These are phyloP conservation scores for Aphelenchoides besseyi DNA, from an alignment of 1,140 invertebrate genomes.

Conservation along the genomic window DNA sequence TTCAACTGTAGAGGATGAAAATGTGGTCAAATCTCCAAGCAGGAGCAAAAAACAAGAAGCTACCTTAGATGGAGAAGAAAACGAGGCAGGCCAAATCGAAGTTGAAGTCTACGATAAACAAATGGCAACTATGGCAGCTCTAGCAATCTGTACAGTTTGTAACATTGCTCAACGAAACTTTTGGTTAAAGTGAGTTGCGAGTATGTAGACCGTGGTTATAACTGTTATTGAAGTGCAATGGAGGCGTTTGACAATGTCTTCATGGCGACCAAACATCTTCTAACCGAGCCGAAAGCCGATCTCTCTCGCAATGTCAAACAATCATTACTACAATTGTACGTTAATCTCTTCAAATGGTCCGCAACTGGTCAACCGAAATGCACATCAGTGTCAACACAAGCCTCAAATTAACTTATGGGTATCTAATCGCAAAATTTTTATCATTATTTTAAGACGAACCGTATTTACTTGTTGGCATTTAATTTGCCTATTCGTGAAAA, in stretches of 20 bases:
- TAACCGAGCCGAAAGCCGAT: background rate
- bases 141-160: conserved; percentile 14
- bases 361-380: conserved; percentile 3
- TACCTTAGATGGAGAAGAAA: no score
- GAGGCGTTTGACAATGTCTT: conserved; percentile 13
- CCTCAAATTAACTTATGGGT: no score
- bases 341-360: conserved; percentile 20
- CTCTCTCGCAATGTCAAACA: conserved; percentile 6
- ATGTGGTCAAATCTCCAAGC: background rate
- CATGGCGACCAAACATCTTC: background rate
- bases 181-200: conserved; percentile 11
- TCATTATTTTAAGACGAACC: conserved; percentile 1
- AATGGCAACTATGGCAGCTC: background rate
- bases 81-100: background rate
- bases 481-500: no score
- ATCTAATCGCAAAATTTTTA: background rate
- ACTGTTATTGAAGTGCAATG: background rate
- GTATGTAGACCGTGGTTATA: background rate
- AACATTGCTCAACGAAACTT: conserved; percentile 14
- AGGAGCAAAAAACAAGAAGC: background rate
- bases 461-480: background rate
- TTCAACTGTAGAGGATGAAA: background rate
- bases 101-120: conserved; percentile 1
- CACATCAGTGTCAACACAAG: conserved; percentile 6
- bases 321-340: conserved; percentile 13